Percentiles rank a stretch among this genome's conserved stretches.
phyloP scores from a whole-genome alignment of 53 echinoderm and acorn worm genomes.

The Luidia sarsii region DNA sequence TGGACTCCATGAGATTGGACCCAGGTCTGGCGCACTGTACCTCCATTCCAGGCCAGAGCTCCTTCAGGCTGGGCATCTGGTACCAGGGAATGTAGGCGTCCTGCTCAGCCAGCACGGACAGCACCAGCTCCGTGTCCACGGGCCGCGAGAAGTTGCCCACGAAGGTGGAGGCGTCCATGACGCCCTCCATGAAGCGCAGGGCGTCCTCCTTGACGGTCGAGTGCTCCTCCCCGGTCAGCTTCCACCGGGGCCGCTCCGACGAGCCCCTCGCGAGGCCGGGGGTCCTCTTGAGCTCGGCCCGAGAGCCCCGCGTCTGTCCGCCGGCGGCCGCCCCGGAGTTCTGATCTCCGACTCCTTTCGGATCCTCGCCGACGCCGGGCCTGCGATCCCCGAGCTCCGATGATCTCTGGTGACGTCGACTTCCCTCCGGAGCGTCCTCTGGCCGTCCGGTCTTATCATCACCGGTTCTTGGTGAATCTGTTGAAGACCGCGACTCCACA shows the following conservation, averaged over 20 bases:
- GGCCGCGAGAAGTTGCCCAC: constrained; percentile 87
- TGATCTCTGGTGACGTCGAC: too few species aligned
- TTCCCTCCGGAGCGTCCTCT: too few species aligned
- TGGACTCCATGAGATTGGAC: too few species aligned
- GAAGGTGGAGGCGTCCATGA: constrained; percentile 86
- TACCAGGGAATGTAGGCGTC: constrained; percentile 87
- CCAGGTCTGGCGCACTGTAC: constrained; percentile 33
- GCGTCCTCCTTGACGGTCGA: constrained; percentile 64
- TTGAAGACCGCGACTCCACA: too few species aligned
- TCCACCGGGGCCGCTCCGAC: background rate
- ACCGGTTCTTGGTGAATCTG: too few species aligned
- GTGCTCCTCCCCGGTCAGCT: constrained; percentile 2
- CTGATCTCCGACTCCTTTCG: too few species aligned
- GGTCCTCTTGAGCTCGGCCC: background rate
- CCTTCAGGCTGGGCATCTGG: constrained; percentile 70
- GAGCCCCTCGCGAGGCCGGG: background rate
- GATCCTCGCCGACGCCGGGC: too few species aligned
- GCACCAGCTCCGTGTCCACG: constrained; percentile 73
- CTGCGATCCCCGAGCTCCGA: too few species aligned
- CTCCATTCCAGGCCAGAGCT: constrained; percentile 90
- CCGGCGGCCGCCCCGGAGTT: too few species aligned
- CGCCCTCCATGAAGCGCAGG: constrained; percentile 82
- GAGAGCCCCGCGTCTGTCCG: too few species aligned
- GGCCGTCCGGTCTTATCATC: too few species aligned
- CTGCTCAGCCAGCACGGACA: constrained; percentile 63